A percentile compares a stretch with the other conserved stretches of the same genome.
Conservation (phyloP, 2,113 vertebrate genomes). For the Entelurus aequoreus region DNA sequence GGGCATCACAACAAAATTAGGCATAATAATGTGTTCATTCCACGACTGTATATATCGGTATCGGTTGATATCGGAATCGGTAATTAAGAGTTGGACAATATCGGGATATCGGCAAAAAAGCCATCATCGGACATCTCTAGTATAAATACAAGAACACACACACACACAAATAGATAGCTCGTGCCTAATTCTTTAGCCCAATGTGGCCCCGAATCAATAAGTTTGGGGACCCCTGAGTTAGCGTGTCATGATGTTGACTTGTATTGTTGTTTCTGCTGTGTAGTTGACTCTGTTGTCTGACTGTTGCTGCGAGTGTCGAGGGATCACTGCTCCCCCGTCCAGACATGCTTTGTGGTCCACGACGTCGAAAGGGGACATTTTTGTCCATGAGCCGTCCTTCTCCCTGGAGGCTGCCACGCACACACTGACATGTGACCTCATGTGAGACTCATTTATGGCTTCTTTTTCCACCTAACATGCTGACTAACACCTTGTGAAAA, state of each 20-base stretch:
- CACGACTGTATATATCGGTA: too few species aligned
- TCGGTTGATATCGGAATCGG: too few species aligned
- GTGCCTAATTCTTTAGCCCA: too few species aligned
- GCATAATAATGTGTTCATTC: too few species aligned
- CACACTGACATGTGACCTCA: conserved; percentile 81
- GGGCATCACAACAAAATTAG: too few species aligned
- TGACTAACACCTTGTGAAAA: conserved; percentile 8
- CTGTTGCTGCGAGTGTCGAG: conserved; percentile 86
- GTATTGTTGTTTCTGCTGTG: neutral
- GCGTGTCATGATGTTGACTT: neutral
- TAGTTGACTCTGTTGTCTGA: conserved; percentile 86
- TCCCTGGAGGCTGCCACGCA: conserved; percentile 75
- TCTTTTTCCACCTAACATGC: conserved; percentile 16
- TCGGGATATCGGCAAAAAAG: too few species aligned
- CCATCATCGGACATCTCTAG: too few species aligned
- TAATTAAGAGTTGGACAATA: too few species aligned
- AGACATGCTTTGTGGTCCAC: conserved; percentile 90
- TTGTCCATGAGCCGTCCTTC: conserved; percentile 86
- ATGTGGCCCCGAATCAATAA: too few species aligned
- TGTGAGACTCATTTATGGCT: conserved; percentile 73
- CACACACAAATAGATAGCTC: too few species aligned
- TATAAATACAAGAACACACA: too few species aligned
- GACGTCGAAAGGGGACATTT: conserved; percentile 91
- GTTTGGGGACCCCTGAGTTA: neutral
- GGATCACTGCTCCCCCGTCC: conserved; percentile 78